phyloP scores from a whole-genome alignment of 2,888 invertebrate species.

The Lasioglossum pauxillum region DNA sequence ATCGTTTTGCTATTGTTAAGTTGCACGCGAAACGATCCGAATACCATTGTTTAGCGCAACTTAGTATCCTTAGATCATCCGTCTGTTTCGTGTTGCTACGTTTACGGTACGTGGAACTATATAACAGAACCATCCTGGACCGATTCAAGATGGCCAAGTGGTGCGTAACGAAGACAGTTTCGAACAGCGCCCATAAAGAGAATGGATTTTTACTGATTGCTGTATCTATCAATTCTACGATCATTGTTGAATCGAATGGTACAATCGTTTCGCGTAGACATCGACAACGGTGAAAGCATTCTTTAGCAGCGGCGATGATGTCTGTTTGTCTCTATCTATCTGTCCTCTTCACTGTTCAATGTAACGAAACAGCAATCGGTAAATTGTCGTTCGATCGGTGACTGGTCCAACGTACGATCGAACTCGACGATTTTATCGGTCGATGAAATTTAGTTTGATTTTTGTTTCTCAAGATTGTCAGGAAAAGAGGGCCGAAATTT shows the following conservation, averaged over 20 bases:
- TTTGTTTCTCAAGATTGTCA: not conserved
- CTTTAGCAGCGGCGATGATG: constrained; percentile 1
- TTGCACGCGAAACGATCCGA: constrained; percentile 23
- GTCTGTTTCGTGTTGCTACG: constrained; percentile 6
- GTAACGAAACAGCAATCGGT: constrained; percentile 11
- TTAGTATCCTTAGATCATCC: no score
- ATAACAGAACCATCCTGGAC: constrained; percentile 9
- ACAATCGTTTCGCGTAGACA: constrained; percentile 20
- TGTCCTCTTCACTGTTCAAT: not conserved
- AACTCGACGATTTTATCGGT: constrained; percentile 15
- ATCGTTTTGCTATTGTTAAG: constrained; percentile 45
- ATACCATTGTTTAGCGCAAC: not conserved
- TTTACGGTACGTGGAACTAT: constrained; percentile 27
- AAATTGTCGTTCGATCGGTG: not conserved
- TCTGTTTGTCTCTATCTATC: not conserved
- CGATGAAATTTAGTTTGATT: constrained; percentile 8
- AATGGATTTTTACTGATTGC: not conserved
- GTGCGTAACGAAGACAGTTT: constrained; percentile 7
- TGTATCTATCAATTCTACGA: not conserved
- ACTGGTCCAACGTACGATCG: constrained; percentile 13
- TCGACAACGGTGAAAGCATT: constrained; percentile 34
- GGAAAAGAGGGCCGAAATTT: not conserved
- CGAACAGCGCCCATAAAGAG: not conserved
- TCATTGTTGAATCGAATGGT: constrained; percentile 3
- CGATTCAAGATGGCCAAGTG: not conserved